These are phyloP conservation scores for Nettapus auritus DNA, from an alignment of 2,113 vertebrate species.

Conservation along the genomic window DNA sequence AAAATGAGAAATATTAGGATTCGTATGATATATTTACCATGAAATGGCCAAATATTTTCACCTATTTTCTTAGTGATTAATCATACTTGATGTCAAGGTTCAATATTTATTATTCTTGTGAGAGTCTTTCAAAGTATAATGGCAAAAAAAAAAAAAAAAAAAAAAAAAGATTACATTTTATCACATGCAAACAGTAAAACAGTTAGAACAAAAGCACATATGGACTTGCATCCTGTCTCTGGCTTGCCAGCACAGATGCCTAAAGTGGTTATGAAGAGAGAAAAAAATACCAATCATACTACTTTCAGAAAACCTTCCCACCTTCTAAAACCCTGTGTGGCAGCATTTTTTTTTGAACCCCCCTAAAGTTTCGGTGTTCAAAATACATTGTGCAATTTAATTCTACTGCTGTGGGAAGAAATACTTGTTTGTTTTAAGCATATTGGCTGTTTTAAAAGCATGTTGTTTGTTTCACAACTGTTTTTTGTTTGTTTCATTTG, in stretches of 20 bases:
- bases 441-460: not conserved
- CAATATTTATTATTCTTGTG: not conserved
- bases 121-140: not conserved
- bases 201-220: not conserved
- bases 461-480: not conserved
- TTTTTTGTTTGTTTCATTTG: not conserved
- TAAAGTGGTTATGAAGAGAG: not conserved
- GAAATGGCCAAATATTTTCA: not conserved
- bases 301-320: not conserved
- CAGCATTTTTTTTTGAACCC: not conserved
- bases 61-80: not conserved
- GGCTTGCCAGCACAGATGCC: accelerated
- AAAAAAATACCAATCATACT: not conserved
- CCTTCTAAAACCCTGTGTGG: not conserved
- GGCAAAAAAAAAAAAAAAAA: not conserved
- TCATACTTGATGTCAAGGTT: not conserved
- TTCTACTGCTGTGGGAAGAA: not conserved
- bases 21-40: not conserved
- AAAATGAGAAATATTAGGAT: not conserved
- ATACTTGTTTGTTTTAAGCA: not conserved
- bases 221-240: not conserved
- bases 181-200: not conserved
- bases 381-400: not conserved
- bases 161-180: not conserved
- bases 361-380: not conserved